phyloP scores from a whole-genome alignment of 2,113 vertebrate genomes.

The Myrmecophaga tridactyla region DNA sequence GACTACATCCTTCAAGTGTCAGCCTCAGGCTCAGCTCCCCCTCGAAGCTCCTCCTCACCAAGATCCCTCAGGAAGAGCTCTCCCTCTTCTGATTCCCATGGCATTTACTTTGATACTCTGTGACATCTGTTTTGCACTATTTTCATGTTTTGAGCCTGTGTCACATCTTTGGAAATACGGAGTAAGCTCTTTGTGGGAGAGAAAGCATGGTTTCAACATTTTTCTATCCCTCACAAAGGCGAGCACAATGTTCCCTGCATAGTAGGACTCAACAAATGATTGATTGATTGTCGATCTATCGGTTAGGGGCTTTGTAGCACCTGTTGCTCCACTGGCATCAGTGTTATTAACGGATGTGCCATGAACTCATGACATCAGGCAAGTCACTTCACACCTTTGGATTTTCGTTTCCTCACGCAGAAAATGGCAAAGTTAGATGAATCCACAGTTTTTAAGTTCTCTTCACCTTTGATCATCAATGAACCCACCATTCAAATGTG shows the following conservation, averaged over 20 bases:
- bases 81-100: neutral
- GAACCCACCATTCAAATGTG: neutral
- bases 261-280: neutral
- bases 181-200: neutral
- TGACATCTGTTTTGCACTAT: neutral
- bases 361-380: neutral
- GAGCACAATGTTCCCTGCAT: neutral
- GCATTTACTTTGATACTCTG: fast-evolving
- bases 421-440: neutral
- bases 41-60: neutral
- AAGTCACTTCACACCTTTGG: neutral
- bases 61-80: fast-evolving
- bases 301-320: neutral
- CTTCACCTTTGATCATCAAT: neutral
- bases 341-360: neutral
- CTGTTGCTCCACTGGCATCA: neutral
- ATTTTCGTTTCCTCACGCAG: neutral
- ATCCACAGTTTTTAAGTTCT: neutral
- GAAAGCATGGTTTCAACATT: neutral
- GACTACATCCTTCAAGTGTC: neutral
- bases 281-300: neutral
- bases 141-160: neutral
- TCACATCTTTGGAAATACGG: neutral
- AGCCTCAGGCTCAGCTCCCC: neutral
- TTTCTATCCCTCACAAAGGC: neutral